Evolutionary conservation across 2,113 vertebrate species (phyloP).

Genomic region (Acrocephalus arundinaceus): DNA sequence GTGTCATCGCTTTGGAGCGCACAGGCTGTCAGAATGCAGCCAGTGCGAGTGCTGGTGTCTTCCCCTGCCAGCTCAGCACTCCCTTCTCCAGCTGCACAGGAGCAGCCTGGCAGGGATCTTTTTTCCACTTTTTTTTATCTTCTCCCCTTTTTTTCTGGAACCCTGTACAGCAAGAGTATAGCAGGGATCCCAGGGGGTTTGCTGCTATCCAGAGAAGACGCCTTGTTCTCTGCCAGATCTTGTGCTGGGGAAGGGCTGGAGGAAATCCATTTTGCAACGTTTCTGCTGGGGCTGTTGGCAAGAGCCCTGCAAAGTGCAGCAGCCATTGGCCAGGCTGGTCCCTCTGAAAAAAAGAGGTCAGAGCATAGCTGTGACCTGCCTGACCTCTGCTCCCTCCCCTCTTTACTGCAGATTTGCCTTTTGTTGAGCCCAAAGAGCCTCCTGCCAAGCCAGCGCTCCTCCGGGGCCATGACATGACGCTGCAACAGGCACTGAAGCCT

Average conservation of each 20-base stretch:
- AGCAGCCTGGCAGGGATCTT: background rate
- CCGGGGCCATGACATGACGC: background rate
- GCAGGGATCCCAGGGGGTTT: background rate
- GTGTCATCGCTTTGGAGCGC: background rate
- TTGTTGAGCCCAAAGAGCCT: background rate
- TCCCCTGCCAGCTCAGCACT: background rate
- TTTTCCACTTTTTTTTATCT: background rate
- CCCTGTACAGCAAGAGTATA: background rate
- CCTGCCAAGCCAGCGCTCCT: background rate
- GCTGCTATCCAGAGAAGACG: background rate
- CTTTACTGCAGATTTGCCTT: background rate
- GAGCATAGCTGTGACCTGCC: background rate
- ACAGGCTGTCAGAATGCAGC: background rate
- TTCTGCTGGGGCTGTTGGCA: background rate
- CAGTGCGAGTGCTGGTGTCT: background rate
- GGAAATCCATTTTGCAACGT: background rate
- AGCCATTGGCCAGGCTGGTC: background rate
- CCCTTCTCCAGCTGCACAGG: background rate
- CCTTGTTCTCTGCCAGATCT: background rate
- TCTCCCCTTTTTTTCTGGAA: background rate
- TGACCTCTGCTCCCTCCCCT: accelerated
- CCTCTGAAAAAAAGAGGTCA: background rate
- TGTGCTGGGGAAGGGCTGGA: background rate
- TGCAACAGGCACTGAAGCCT: background rate
- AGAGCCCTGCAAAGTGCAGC: background rate